Percentiles rank a stretch among this genome's conserved stretches.
These are phyloP conservation scores for Anas georgica DNA, from an alignment of 2,797 vertebrate genomes.

Conservation along the genomic window DNA sequence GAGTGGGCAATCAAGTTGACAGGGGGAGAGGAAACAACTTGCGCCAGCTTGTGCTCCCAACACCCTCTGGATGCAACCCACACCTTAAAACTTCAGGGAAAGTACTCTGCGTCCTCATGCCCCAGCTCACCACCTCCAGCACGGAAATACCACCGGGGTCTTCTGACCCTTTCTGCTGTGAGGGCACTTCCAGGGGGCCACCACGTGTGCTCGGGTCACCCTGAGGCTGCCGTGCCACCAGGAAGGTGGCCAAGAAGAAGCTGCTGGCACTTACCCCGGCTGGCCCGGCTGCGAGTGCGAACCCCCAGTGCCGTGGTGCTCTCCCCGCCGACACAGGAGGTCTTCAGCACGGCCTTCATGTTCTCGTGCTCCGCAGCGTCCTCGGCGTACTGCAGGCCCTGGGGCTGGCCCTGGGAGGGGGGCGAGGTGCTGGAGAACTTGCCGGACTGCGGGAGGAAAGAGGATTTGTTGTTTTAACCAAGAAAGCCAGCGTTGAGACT, in stretches of 20 bases:
- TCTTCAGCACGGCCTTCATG: constrained; percentile 95
- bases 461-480: background rate
- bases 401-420: constrained; percentile 75
- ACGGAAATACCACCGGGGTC: background rate
- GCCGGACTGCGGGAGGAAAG: constrained; percentile 82
- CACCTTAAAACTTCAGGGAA: background rate
- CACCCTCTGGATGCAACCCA: rapidly evolving
- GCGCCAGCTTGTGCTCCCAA: background rate
- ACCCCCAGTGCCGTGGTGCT: constrained; percentile 82
- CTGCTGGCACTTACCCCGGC: constrained; percentile 76
- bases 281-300: constrained; percentile 85
- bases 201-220: rapidly evolving
- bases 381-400: constrained; percentile 87
- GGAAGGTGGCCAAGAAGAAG: background rate
- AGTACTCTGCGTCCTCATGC: background rate
- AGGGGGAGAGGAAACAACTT: background rate
- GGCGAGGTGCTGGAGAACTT: constrained; percentile 86
- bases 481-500: background rate
- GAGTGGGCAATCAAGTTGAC: background rate
- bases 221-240: rapidly evolving
- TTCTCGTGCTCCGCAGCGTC: constrained; percentile 92
- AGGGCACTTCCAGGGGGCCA: rapidly evolving
- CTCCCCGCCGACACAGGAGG: constrained; percentile 71
- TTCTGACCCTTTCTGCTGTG: background rate
- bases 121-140: background rate